Evolutionary conservation across 2,888 invertebrate genomes (phyloP), one percentile per base, ranked within the genome.

Genomic region (Catocala nupta): DNA sequence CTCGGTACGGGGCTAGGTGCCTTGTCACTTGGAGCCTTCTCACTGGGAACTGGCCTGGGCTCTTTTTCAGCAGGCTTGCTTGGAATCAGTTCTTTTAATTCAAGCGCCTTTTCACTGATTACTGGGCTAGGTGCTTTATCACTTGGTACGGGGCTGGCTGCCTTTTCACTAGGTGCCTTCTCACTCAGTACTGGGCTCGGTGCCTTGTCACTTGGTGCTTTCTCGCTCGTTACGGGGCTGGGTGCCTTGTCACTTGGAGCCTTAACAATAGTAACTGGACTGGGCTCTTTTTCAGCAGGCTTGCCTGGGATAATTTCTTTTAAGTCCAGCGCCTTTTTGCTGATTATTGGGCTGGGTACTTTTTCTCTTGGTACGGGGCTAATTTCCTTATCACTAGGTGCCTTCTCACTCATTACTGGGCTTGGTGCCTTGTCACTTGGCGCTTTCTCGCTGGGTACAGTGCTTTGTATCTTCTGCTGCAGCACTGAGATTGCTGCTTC

Each of bases 31-130:
- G 57, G 51, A 34, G 51, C 49, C 44, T 63, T 60, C 0, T 55
- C 50, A 36, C 55, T 53, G 50, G 62, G 43, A 7, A 59, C 25
- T 6, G 59, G 56, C 36, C 56, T 55, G 1, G 44, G 44, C 9
- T n/a, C 50, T 25, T 65, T 59, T 1, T 54, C 49, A 9, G 16
- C 33, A 12, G 45, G 36, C 4, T 25, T 25, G 4, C 25, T 3
- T 6, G 57, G 56, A 25, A 52, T 55, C 0, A 36, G 44, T 11
- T n/a, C 54, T 25, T 65, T 59, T 0, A 43, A 33, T 10, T 16
- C 33, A 12, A 33, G 8, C 9, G 36, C 36, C 36, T 39, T 39
- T 39, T 39, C 36, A 1, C 36, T 39, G 0, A 39, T 0, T 8
- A 39, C 36, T 16, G 62, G 55, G 4, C 57, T 54, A 33, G 6